phyloP scores from a whole-genome alignment of 2,113 vertebrate species.

The Brachyistius frenatus region DNA sequence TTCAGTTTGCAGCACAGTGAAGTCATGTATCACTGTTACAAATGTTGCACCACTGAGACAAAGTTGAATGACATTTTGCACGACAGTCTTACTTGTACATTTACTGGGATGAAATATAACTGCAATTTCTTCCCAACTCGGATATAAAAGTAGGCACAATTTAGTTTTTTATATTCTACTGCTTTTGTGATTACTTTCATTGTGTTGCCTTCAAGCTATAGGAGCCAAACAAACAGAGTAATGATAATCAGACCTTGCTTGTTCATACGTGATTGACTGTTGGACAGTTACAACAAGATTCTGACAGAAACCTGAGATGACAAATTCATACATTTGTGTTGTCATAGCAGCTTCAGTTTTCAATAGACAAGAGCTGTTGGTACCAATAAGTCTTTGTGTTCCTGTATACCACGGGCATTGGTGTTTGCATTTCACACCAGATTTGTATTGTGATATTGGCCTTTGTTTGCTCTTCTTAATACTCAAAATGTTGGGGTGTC shows the following conservation, averaged over 20 bases:
- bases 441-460: not conserved
- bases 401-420: not conserved
- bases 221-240: not conserved
- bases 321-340: not conserved
- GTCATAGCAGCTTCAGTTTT: not conserved
- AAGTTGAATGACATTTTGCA: conserved; percentile 4
- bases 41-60: conserved; percentile 11
- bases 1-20: not conserved
- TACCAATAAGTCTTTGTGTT: not conserved
- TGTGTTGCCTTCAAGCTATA: not conserved
- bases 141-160: not conserved
- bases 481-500: not conserved
- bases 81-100: not conserved
- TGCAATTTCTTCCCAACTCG: not conserved
- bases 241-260: not conserved
- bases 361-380: no score
- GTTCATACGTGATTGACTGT: conserved; percentile 9
- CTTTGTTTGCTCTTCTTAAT: no score
- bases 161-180: not conserved
- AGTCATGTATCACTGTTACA: not conserved
- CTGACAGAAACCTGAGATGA: not conserved
- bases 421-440: not conserved
- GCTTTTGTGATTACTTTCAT: not conserved
- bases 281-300: not conserved
- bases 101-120: no score